Evolutionary conservation across 1,140 invertebrate species (phyloP).

Genomic region (Cydia pomonella): DNA sequence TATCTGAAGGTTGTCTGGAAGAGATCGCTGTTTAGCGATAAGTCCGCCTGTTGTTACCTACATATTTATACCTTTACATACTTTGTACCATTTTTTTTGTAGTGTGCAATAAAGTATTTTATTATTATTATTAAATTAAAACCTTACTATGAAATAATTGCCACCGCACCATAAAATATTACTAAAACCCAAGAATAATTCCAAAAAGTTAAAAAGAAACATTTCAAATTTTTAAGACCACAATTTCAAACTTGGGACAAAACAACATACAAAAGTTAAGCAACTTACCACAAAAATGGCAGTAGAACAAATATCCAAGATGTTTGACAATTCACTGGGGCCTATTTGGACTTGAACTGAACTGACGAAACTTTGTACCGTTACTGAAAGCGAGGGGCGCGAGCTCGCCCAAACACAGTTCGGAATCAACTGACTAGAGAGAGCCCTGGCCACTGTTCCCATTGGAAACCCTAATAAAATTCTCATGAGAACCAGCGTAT

Average conservation of each 20-base stretch:
- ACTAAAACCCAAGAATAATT: not conserved
- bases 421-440: slow-evolving; percentile 46
- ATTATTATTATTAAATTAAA: too few relatives aligned
- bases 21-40: too few relatives aligned
- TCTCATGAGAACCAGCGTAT: not conserved
- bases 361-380: slow-evolving; percentile 41
- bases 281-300: slow-evolving; percentile 26
- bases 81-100: too few relatives aligned
- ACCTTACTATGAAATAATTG: too few relatives aligned
- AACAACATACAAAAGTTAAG: not conserved
- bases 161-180: too few relatives aligned
- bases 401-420: slow-evolving; percentile 36
- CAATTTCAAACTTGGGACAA: not conserved
- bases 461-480: not conserved
- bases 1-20: too few relatives aligned
- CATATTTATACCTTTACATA: too few relatives aligned
- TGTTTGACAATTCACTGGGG: slow-evolving; percentile 9
- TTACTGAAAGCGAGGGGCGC: slow-evolving; percentile 33
- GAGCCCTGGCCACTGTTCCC: slow-evolving; percentile 35
- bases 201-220: not conserved
- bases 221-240: not conserved
- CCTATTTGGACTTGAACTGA: slow-evolving; percentile 42
- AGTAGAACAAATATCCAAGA: slow-evolving; percentile 1
- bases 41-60: too few relatives aligned
- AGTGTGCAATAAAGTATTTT: too few relatives aligned